These are phyloP conservation scores for Chaetura pelagica DNA, from an alignment of 2,113 vertebrate species.

Conservation along the genomic window DNA sequence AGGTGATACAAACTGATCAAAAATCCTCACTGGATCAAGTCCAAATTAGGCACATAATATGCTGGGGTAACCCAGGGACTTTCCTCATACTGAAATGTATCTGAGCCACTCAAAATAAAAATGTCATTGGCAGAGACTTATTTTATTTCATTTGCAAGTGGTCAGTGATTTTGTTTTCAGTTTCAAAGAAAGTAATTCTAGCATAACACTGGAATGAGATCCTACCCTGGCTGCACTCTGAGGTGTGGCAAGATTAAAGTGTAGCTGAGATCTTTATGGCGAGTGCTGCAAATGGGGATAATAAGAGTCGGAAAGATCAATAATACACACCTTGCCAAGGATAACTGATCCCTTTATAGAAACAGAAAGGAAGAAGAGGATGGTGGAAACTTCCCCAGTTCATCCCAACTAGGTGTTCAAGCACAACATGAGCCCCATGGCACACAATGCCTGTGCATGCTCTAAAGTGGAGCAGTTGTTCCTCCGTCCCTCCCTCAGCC, in stretches of 20 bases:
- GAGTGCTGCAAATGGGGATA: background rate
- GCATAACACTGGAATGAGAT: background rate
- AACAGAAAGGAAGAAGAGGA: background rate
- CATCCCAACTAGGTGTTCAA: background rate
- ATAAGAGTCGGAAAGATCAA: background rate
- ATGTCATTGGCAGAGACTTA: background rate
- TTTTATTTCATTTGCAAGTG: background rate
- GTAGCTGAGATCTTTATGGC: background rate
- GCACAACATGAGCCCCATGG: background rate
- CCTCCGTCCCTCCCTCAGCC: background rate
- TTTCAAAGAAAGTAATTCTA: slow-evolving; percentile 24
- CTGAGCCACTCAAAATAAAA: background rate
- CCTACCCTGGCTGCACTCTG: background rate
- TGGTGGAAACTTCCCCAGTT: background rate
- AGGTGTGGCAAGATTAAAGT: slow-evolving; percentile 31
- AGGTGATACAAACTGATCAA: slow-evolving; percentile 18
- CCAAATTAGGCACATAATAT: background rate
- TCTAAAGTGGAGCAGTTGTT: background rate
- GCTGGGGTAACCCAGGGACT: background rate
- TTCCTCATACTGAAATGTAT: background rate
- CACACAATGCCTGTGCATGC: no score
- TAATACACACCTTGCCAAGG: background rate
- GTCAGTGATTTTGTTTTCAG: background rate
- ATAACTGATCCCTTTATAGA: background rate
- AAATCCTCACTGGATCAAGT: background rate